Evolutionary conservation across 2,888 invertebrate species (phyloP), one percentile per base, ranked within the genome.

Genomic region (Rhagonycha fulva): DNA sequence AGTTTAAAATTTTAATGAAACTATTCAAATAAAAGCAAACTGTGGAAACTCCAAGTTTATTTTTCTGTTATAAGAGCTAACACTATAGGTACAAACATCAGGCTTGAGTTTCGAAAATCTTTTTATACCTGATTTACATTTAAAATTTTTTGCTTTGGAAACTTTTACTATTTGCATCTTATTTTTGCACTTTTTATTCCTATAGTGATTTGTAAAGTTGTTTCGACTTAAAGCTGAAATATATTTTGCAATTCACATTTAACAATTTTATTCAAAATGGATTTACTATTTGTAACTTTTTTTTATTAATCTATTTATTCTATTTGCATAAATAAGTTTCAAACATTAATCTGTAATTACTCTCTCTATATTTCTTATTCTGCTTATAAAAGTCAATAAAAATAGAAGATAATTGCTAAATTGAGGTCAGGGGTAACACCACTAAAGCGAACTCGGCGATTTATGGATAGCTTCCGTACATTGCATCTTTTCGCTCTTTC

Each of bases 141-240:
- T 80, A 80, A 82, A 81, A 82, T 82, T 81, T 74, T 69, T 75
- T 67, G 71, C 76, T 62, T 78, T 78, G 81, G 81, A 80, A 81
- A 81, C 78, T 79, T 71, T 28, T 62, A 79, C 76, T 78, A 82
- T 82, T 82, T 82, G 80, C 82, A 82, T 82, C 80, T 78, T 81
- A 80, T 81, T 66, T 24, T 23, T 47, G n/a, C 12, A 14, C 24
- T 24, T 66, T 66, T 66, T 66, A 23, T 23, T 24, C 63, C 24
- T 66, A 26, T 66, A 66, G 24, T 66, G 26, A 24, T 66, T 66
- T 66, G 63, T 66, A 23, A 81, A 80, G 78, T 79, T 78, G 77
- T 78, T 76, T 74, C 75, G 66, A 72, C 69, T 79, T 76, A 76
- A 78, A 75, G 72, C 80, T 81, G 79, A 78, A 77, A 75, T 78